phyloP scores from a whole-genome alignment of 1,140 invertebrate species.

The Brachionus manjavacas region DNA sequence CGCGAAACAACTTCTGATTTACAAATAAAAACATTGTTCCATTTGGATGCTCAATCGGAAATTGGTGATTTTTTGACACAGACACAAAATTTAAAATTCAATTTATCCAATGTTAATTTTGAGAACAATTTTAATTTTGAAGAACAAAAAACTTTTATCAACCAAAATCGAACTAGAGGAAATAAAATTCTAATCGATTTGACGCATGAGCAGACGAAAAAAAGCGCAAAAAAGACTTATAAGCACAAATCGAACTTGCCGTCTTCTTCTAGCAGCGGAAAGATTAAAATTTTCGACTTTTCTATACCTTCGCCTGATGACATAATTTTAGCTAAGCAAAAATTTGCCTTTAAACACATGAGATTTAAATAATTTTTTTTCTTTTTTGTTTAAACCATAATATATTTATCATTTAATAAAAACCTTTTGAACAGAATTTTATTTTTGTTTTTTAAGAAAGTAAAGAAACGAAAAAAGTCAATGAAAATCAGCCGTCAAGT shows the following conservation, averaged over 20 bases:
- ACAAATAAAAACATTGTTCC: background rate
- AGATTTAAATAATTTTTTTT: slow-evolving; percentile 30
- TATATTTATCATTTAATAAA: slow-evolving; percentile 8
- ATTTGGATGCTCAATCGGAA: background rate
- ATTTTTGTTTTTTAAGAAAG: background rate
- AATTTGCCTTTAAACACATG: slow-evolving; percentile 46
- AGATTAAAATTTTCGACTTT: slow-evolving; percentile 60
- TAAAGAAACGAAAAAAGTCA: background rate
- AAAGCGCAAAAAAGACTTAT: background rate
- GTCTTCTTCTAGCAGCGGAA: background rate
- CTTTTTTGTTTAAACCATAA: background rate
- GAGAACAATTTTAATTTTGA: background rate
- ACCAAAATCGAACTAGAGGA: background rate
- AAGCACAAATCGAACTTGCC: background rate
- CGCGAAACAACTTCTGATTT: background rate
- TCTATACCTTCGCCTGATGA: slow-evolving; percentile 64
- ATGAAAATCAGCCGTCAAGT: background rate
- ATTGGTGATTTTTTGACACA: background rate
- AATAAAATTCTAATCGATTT: background rate
- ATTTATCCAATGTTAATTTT: background rate
- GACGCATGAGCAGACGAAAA: slow-evolving; percentile 8
- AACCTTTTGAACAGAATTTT: background rate
- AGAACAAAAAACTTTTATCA: background rate
- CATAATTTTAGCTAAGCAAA: slow-evolving; percentile 55
- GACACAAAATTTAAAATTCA: background rate